Evolutionary conservation across 2,888 invertebrate species (phyloP), one percentile per base, ranked within the genome.

Genomic region (Clivina fossor): DNA sequence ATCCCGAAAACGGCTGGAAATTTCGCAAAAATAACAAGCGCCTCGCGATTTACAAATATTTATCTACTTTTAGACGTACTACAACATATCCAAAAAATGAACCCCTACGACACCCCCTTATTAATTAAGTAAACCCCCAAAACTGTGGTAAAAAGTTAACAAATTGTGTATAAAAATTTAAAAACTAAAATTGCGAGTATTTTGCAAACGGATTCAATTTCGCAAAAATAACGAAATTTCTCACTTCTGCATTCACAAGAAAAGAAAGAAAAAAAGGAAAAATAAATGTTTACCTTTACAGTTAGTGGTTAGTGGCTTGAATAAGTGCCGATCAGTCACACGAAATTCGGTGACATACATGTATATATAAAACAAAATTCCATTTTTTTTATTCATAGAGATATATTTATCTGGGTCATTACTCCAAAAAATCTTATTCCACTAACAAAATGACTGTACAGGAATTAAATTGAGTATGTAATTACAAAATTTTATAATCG

Each of bases 211-310:
- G n/a, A n/a, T n/a, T n/a, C n/a, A n/a, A n/a, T n/a, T n/a, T n/a
- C n/a, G n/a, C n/a, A n/a, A n/a, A n/a, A n/a, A n/a, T n/a, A n/a
- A n/a, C n/a, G n/a, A n/a, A n/a, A n/a, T 19, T 19, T 40, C 22
- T 20, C 18, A 20, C 22, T 40, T 19, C 19, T 22, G 22, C 22
- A 40, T 40, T 40, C 40, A 40, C 40, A 40, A 19, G 16, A 40
- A 19, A 2, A 40, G 22, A 26, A 7, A 5, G 8, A 30, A 30
- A 30, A 2, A 30, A 4, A n/a, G 11, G 11, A 30, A 30, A 18
- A 18, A 38, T 38, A 8, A 18, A n/a, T 40, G 19, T 40, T 18
- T 19, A 22, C 22, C 11, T 40, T 33, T n/a, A 33, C 33, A 33
- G 16, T 11, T 15, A 16, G 13, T n/a, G 2, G 11, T 30, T 30